Evolutionary conservation across 2,113 vertebrate species (phyloP), one percentile per base, ranked within the genome.

Genomic region (Boulengeromyrus knoepffleri): DNA sequence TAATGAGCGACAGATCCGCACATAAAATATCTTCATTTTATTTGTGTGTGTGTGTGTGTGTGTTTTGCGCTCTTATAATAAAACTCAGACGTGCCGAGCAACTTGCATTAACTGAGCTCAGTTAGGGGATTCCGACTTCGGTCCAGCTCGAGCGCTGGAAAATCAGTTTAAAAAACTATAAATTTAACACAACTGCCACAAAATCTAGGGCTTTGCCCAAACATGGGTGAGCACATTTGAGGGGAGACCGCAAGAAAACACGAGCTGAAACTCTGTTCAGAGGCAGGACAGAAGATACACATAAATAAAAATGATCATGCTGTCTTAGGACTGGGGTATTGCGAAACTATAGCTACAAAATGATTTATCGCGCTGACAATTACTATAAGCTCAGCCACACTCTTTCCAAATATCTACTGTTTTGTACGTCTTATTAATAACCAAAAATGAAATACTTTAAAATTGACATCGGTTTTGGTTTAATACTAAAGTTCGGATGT

Each of bases 111-210:
- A 52, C 27, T 24, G 31, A 47, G 47, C 85, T 42, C 49, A 4
- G 31, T 89, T 46, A 21, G 27, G 42, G 66, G 27, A 21, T 47
- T n/a, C 9, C n/a, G 5, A 49, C 46, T 77, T 89, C 24, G 53
- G 88, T 83, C 27, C 49, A 56, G 31, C 46, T 39, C 42, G 53
- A 88, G 12, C 36, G 88, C 85, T 70, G 90, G 88, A 89, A 92
- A 89, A 88, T 77, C 53, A 88, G 88, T 88, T 80, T 66, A 27
- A 74, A n/a, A 87, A 87, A 85, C 49, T 88, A 89, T 89, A 91
- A 89, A 91, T 90, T 89, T 52, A 15, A 83, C 46, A 74, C 21
- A 50, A 62, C 52, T 88, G 77, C 89, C 77, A 80, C 77, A 62
- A 58, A 85, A 85, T 47, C 36, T 24, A 85, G 13, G 36, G 88